Evolutionary conservation across 2,888 invertebrate genomes (phyloP), one percentile per base, ranked within the genome.

Genomic region (Notodonta ziczac): DNA sequence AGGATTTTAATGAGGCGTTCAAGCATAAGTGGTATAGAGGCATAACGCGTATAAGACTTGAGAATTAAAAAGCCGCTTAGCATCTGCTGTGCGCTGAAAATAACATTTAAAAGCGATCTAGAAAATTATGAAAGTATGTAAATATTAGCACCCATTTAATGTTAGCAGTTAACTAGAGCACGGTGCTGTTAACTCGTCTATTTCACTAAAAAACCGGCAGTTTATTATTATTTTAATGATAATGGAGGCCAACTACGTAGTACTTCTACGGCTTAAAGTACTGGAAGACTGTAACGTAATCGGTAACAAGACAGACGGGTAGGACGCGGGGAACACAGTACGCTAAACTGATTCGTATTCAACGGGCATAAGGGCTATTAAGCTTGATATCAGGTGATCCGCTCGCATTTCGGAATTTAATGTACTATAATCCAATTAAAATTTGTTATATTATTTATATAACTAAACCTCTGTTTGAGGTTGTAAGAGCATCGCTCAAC

Each of bases 251-350:
- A 76, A 78, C 67, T 72, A 74, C 78, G 69, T 65, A 65, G 70
- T 80, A 70, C 60, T 71, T 78, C 82, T 83, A 82, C 78, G 78
- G 81, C 87, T 88, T 89, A 87, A 72, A 75, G 78, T 88, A 91
- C 75, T 91, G 91, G 91, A 91, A 92, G 91, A 91, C 91, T 72
- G 81, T 82, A 86, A 88, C 84, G 76, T 78, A 89, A 89, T 81
- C 62, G 72, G 73, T 74, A 69, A 70, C 70, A 69, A 70, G 68
- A 74, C 56, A 60, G 70, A 63, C 69, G 67, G 76, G 70, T 74
- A 77, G 66, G 65, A 62, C 52, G 65, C 73, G 35, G 24, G 24
- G 24, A 24, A 24, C 24, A 24, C 35, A 35, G 24, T 24, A 24
- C 24, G 24, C 24, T 35, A 35, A 35, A 35, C 35, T 35, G 4